Evolutionary conservation across 37 sponge, comb jelly and placozoan species (phyloP), one percentile per base, ranked within the genome.

Genomic region (Eunapius fragilis): DNA sequence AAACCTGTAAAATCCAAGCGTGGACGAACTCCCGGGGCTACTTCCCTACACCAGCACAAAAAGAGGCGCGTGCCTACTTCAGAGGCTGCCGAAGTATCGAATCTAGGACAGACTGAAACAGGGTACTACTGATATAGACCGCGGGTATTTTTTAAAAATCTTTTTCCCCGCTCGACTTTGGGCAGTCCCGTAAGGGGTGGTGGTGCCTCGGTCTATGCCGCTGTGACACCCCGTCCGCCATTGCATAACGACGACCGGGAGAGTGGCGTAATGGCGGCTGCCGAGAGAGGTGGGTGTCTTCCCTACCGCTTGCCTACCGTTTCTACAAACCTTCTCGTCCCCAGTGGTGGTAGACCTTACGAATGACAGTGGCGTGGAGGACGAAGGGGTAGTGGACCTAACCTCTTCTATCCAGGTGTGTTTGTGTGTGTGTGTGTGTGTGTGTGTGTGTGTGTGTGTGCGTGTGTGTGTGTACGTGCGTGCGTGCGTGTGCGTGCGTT

Each of bases 281-380:
- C 58, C 7, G 58, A 58, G 58, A 58, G 58, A 58, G 58, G 58
- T 58, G 58, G 14, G 58, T 58, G 58, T 6, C 58, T 58, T 58
- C 58, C 17, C 19, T 58, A 19, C 73, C 11, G 73, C n/a, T n/a
- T n/a, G n/a, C n/a, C n/a, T n/a, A n/a, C n/a, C n/a, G n/a, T n/a
- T n/a, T n/a, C n/a, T n/a, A n/a, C n/a, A n/a, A n/a, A n/a, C n/a
- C n/a, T n/a, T n/a, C n/a, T n/a, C n/a, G 9, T 26, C 30, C 25
- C 30, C 27, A 27, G 24, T 32, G 9, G 84, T 84, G 76, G 84
- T 84, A 2, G 84, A 84, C 75, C 84, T 84, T 33, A 84, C 84
- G 33, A 84, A 84, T 41, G 84, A 84, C 84, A 84, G 84, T 50
- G 84, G 84, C 2, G 67, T 84, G 68, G 84, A 84, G 28, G 84